Evolutionary conservation across 2,797 vertebrate genomes (phyloP).

Genomic region (Alfaro cultratus): DNA sequence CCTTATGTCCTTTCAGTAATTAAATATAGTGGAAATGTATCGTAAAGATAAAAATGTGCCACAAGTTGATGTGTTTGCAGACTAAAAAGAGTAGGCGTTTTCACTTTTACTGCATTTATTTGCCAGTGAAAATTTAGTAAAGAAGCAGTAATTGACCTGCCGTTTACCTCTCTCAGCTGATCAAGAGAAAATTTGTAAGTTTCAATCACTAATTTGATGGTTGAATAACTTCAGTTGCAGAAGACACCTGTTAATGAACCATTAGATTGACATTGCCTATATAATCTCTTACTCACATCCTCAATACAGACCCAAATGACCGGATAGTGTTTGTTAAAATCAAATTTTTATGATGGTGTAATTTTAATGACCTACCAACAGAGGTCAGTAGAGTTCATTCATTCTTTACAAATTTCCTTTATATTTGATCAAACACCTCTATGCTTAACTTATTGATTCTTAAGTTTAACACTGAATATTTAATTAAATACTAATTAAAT

Average conservation of each 20-base stretch:
- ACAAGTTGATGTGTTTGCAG: background rate
- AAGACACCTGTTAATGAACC: background rate
- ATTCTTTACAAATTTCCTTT: background rate
- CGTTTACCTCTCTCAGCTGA: too few species aligned
- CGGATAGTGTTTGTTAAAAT: background rate
- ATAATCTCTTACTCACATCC: background rate
- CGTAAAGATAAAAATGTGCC: background rate
- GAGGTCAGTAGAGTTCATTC: background rate
- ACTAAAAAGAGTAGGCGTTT: background rate
- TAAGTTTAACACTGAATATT: background rate
- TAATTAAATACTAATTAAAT: constrained; percentile 19
- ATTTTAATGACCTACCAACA: constrained; percentile 1
- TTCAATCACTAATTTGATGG: background rate
- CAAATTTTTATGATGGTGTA: background rate
- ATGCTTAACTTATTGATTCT: background rate
- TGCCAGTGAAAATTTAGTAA: background rate
- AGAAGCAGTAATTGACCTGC: background rate
- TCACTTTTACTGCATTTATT: background rate
- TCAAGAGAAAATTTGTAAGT: background rate
- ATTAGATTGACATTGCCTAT: background rate
- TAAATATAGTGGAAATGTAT: background rate
- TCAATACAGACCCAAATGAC: background rate
- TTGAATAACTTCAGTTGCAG: background rate
- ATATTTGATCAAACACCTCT: background rate
- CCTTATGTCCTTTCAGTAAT: background rate